Evolutionary conservation across 2,113 vertebrate genomes (phyloP), one percentile per base, ranked within the genome.

Genomic region (Channa maculata): DNA sequence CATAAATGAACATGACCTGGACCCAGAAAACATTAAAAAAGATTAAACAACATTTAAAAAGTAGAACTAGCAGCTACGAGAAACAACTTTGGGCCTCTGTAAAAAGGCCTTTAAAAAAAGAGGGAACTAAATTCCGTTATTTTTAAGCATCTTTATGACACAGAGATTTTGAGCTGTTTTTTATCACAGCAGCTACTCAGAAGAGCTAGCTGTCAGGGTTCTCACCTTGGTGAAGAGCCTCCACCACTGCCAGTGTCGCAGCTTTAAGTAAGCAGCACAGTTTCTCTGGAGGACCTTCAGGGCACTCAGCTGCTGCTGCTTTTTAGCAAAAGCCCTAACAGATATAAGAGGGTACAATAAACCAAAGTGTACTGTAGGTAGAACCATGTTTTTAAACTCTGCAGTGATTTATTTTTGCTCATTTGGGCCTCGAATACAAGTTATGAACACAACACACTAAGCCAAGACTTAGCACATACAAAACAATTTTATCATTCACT

Each of bases 161-260:
- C 24, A 24, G 24, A 24, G 24, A 24, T 24, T 24, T 24, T 24
- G 24, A 24, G 24, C 1, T 24, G 24, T 24, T 24, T 24, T 1
- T 24, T 24, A 39, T 24, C 0, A 3, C 7, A 51, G n/a, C 7
- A 44, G 34, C 8, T 33, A 52, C 4, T 14, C 24, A 15, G 34
- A 24, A 24, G 24, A 24, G 24, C 24, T 8, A 3, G 12, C 15
- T 39, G 59, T 57, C 1, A 24, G 44, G 14, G 53, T 43, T 48
- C 84, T 77, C 55, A 89, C 98, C 97, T 99, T 99, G 0, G 98
- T 99, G 93, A 99, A 99, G 57, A 99, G 96, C 36, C 98, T 94
- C 98, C 98, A 99, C 98, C 98, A 99, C 91, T 99, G 98, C 98
- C 98, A 99, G 89, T 99, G 97, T 33, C 98, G 94, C 37, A 99